Evolutionary conservation across 2,888 invertebrate genomes (phyloP), one percentile per base, ranked within the genome.

Genomic region (Dicyrtoma fusca): DNA sequence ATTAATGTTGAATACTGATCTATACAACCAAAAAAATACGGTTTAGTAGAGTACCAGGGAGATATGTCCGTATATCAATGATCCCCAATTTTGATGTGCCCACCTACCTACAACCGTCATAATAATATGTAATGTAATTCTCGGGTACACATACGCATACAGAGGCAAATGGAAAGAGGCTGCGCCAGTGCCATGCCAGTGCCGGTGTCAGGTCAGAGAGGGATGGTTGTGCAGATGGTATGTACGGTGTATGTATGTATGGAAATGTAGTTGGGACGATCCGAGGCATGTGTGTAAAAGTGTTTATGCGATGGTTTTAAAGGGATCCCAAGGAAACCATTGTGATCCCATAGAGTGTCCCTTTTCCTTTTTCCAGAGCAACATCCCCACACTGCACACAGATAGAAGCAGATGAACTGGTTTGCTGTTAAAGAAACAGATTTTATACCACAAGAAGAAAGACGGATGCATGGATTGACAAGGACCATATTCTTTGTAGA

Each of bases 401-500:
- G 44, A 44, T 13, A 63, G 44, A 13, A 69, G 61, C 59, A 61
- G 69, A 61, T 61, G 69, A 61, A 61, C 59, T 69, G 49, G 69
- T 44, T 26, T 59, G 69, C 59, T 61, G 45, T 59, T 49, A 61
- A 61, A 69, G 59, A 61, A 69, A 69, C 59, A 61, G 69, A 59
- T 61, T 61, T 61, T 57, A 61, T 69, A 59, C 59, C 59, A 59
- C 69, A 59, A 61, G 61, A 69, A 61, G 69, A 51, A 34, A n/a
- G 61, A 69, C 55, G 66, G 61, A 69, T 59, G 69, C 59, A 59
- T 61, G 69, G 69, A 61, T 69, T 49, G 69, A 61, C 61, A 61
- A 69, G 69, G 69, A 34, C 69, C 69, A 65, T 65, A 65, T 65
- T 65, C 65, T 65, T 65, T 65, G 65, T 53, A 65, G 53, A 63